These are phyloP conservation scores for Osmerus mordax DNA, from an alignment of 2,113 vertebrate species.

Conservation along the genomic window DNA sequence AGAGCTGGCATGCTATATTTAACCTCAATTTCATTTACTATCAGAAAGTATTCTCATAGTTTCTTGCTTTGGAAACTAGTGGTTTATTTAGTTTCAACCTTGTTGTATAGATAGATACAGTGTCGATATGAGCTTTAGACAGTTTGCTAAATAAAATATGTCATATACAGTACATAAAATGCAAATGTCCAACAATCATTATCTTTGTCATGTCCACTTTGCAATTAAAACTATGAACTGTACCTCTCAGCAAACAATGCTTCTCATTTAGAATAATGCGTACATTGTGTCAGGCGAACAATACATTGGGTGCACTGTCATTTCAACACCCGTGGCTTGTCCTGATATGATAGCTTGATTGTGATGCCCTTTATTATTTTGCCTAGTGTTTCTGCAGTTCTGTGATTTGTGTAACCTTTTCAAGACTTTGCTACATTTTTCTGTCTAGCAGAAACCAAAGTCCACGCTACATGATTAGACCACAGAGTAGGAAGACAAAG, in stretches of 20 bases:
- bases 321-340: slow-evolving; percentile 55
- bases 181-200: slow-evolving; percentile 41
- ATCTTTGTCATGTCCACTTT: slow-evolving; percentile 34
- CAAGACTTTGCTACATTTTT: slow-evolving; percentile 48
- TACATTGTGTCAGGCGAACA: slow-evolving; percentile 42
- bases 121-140: too few species aligned
- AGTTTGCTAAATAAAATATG: too few species aligned
- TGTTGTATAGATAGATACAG: too few species aligned
- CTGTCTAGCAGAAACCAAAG: slow-evolving; percentile 42
- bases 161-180: slow-evolving; percentile 10
- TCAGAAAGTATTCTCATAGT: too few species aligned
- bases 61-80: not conserved
- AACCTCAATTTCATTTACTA: too few species aligned
- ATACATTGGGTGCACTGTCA: slow-evolving; percentile 49
- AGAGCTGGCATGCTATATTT: too few species aligned
- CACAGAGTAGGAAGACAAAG: slow-evolving; percentile 37
- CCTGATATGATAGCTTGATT: slow-evolving; percentile 64
- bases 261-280: slow-evolving; percentile 48
- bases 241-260: slow-evolving; percentile 46
- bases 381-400: slow-evolving; percentile 59
- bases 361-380: slow-evolving; percentile 68
- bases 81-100: slow-evolving; percentile 13
- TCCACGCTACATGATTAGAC: slow-evolving; percentile 42
- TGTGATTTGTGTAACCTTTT: slow-evolving; percentile 72
- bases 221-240: slow-evolving; percentile 41